Conservation (phyloP, 92 coral and sea anemone species). For the Pocillopora meandrina region DNA sequence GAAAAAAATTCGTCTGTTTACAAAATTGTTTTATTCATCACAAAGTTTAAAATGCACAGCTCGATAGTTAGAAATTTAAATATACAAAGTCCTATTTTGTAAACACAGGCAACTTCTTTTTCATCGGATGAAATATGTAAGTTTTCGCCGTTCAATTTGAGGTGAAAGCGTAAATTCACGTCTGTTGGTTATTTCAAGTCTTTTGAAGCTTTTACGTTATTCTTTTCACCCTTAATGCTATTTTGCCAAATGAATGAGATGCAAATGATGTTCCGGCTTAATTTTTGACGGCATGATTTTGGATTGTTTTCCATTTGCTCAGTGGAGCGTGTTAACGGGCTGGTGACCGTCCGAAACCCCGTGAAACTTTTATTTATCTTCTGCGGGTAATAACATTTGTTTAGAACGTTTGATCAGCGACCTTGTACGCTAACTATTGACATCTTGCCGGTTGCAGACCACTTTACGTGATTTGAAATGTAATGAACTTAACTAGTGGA, state of each 20-base stretch:
- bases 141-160: not conserved
- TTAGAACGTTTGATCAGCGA: constrained; percentile 3
- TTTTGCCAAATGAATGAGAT: constrained; percentile 35
- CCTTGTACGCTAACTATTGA: constrained; percentile 2
- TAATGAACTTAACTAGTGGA: not conserved
- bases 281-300: constrained; percentile 20
- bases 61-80: not conserved
- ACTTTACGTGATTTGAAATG: not conserved
- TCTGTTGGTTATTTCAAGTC: not conserved
- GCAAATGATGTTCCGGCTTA: constrained; percentile 16
- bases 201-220: not conserved
- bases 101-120: constrained; percentile 25
- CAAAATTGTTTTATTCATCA: constrained; percentile 9
- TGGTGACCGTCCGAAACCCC: constrained; percentile 2
- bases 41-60: constrained; percentile 28
- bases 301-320: constrained; percentile 19
- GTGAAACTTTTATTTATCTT: not conserved
- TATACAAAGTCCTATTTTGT: constrained; percentile 9
- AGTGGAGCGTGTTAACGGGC: constrained; percentile 25
- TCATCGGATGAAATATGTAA: not conserved
- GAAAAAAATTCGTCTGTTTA: not conserved
- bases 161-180: not conserved
- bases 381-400: constrained; percentile 21
- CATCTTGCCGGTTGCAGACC: not conserved
- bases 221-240: not conserved